These are phyloP conservation scores for Otis tarda DNA, from an alignment of 2,113 vertebrate genomes.

Conservation along the genomic window DNA sequence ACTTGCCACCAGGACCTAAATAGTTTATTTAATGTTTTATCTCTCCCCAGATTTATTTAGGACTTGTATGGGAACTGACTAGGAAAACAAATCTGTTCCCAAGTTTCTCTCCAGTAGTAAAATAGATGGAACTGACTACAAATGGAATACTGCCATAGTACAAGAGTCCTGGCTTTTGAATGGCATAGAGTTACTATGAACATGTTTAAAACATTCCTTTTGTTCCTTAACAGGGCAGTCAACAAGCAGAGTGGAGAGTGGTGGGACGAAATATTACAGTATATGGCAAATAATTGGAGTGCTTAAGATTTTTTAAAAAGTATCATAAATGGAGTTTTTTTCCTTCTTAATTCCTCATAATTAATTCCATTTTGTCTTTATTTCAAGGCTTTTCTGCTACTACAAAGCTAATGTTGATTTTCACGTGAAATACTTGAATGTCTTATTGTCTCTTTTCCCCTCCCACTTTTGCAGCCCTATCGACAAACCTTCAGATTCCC, in stretches of 20 bases:
- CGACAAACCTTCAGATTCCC: slow-evolving; percentile 93
- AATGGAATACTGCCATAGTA: not conserved
- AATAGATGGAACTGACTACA: not conserved
- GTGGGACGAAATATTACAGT: not conserved
- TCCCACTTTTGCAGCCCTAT: slow-evolving; percentile 85
- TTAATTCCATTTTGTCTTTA: not conserved
- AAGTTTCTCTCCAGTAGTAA: not conserved
- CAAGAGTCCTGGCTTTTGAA: not conserved
- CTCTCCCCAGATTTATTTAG: not conserved
- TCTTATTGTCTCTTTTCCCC: slow-evolving; percentile 40
- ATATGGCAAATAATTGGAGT: not conserved
- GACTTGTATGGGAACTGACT: not conserved
- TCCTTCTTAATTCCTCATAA: not conserved
- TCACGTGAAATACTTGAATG: not conserved
- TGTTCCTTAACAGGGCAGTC: not conserved
- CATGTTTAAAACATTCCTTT: not conserved
- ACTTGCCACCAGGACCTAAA: not conserved
- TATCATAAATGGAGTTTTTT: not conserved
- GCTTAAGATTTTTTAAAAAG: not conserved
- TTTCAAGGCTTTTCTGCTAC: not conserved
- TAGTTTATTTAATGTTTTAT: not conserved
- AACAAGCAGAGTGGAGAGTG: not conserved
- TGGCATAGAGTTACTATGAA: not conserved
- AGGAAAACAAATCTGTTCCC: not conserved
- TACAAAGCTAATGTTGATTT: not conserved